Conservation (phyloP, 2,113 vertebrate species). For the Riparia riparia region DNA sequence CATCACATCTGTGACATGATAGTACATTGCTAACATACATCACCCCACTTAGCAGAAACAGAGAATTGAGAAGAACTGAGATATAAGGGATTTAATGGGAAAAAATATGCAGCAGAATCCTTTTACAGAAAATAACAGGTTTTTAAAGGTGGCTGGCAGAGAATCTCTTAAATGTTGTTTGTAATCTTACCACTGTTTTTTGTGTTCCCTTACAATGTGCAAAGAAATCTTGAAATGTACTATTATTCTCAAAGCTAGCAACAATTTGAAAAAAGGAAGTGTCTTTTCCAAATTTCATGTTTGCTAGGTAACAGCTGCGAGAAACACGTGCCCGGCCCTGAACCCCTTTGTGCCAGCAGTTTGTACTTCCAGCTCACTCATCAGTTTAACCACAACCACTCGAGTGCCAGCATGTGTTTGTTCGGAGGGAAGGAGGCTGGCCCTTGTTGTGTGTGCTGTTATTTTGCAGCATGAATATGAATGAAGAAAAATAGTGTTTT, state of each 20-base stretch:
- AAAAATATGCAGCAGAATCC: background rate
- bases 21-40: background rate
- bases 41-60: background rate
- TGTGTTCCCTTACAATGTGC: background rate
- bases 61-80: background rate
- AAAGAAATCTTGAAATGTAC: background rate
- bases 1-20: background rate
- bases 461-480: background rate
- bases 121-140: background rate
- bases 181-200: background rate
- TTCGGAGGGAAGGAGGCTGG: background rate
- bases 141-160: background rate
- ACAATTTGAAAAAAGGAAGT: background rate
- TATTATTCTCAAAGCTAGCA: constrained; percentile 13
- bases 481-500: background rate
- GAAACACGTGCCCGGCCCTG: background rate
- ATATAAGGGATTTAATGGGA: background rate
- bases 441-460: background rate
- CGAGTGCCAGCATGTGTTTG: background rate
- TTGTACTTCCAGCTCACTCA: background rate
- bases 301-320: background rate
- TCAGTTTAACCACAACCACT: background rate
- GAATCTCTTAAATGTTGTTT: background rate
- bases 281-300: background rate
- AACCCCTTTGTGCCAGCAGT: background rate